A percentile compares a stretch with the other conserved stretches of the same genome.
phyloP scores from a whole-genome alignment of 2,113 vertebrate genomes.

The Malurus melanocephalus region DNA sequence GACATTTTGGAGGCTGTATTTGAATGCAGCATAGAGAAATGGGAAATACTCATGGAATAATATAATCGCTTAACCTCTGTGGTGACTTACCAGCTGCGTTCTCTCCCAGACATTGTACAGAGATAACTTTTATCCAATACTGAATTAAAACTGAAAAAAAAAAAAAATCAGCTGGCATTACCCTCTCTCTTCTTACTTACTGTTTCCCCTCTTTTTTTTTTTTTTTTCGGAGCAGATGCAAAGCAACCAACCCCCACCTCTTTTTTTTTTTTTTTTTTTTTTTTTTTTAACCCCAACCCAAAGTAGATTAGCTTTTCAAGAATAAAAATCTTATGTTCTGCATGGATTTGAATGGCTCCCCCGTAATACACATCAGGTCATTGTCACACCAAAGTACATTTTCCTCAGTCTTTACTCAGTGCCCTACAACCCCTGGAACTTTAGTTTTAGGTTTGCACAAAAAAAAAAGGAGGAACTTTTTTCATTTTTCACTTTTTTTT shows the following conservation, averaged over 20 bases:
- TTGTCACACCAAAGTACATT: neutral
- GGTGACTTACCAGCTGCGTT: neutral
- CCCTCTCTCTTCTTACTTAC: neutral
- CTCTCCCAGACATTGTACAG: neutral
- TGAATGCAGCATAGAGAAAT: neutral
- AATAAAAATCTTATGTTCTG: neutral
- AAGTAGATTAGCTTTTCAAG: neutral
- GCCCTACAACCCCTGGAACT: neutral
- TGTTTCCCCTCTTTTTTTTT: neutral
- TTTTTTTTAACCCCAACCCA: neutral
- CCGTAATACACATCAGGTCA: rapidly evolving
- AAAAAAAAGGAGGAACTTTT: neutral
- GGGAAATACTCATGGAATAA: neutral
- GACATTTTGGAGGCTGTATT: neutral
- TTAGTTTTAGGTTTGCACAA: neutral
- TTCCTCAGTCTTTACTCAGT: neutral
- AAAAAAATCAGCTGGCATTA: neutral
- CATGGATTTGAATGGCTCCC: neutral
- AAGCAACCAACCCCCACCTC: too few relatives aligned
- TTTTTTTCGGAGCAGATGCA: too few relatives aligned
- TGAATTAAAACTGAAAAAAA: neutral
- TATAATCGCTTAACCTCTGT: neutral
- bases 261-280: neutral
- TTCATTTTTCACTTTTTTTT: neutral
- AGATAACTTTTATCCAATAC: neutral